Evolutionary conservation across 1,140 invertebrate species (phyloP).

Genomic region (Drosophila bifasciata): DNA sequence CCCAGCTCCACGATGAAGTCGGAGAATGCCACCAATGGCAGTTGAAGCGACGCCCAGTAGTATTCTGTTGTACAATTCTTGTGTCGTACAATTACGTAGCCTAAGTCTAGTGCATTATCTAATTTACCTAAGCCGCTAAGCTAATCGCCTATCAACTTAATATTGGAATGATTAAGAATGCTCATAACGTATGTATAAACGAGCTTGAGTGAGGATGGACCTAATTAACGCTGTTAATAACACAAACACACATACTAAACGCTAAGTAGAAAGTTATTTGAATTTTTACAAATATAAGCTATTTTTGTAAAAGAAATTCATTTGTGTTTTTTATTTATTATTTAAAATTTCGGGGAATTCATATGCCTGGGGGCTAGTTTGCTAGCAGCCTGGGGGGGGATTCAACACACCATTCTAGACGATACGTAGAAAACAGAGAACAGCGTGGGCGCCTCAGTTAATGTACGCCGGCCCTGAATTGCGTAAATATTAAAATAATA

Average conservation of each 20-base stretch:
- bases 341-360: not conserved
- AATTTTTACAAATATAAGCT: conserved; percentile 70
- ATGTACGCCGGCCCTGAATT: no score
- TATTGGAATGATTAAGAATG: conserved; percentile 56
- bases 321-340: conserved; percentile 27
- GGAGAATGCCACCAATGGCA: conserved; percentile 56
- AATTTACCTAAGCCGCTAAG: conserved; percentile 53
- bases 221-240: conserved; percentile 58
- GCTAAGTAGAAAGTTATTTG: conserved; percentile 70
- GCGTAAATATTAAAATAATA: no score
- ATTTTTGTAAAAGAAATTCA: conserved; percentile 50
- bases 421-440: no score
- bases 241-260: conserved; percentile 46
- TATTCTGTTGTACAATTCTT: conserved; percentile 45
- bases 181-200: conserved; percentile 57
- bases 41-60: conserved; percentile 43
- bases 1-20: conserved; percentile 63
- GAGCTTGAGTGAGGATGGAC: conserved; percentile 53
- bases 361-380: no score
- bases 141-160: conserved; percentile 20
- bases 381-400: no score
- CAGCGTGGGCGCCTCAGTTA: no score
- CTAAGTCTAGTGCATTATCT: conserved; percentile 61
- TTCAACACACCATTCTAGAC: no score
- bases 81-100: conserved; percentile 34